Base-by-base conservation (phyloP, 2,888 invertebrate species). In the Glaucopsyche alexis region DNA sequence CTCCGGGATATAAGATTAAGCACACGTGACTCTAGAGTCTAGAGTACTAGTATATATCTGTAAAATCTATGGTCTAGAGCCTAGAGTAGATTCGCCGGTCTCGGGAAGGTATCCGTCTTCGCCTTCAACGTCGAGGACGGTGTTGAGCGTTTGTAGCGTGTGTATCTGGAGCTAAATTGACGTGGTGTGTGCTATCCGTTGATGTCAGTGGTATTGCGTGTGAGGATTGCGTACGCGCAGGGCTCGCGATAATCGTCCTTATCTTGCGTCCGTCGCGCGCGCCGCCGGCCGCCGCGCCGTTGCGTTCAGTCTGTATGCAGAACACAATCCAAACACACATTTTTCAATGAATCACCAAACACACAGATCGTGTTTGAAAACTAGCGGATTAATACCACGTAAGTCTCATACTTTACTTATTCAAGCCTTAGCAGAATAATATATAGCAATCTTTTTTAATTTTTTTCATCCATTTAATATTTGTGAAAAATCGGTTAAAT, bases 211-310 rank as follows among this genome's bases (percentile, higher is more conserved):
- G 11, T 55, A 19, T 19, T 55, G 55, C 52, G 73, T 67, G 70
- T 55, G 74, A 40, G 60, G 47, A 29, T 65, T 47, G 66, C 66
- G 76, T 72, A 66, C 75, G 73, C 74, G 73, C 74, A 71, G 76
- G 71, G 87, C 65, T 66, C 13, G 66, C 52, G 72, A 72, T 72
- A 91, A 89, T 90, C 86, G 85, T 76, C 80, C 87, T 89, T 92
- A 92, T 92, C 92, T 84, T 80, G 81, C 86, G 89, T 88, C 88
- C 86, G 88, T 81, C 82, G 83, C 82, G 80, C 81, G 87, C 89
- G 87, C 86, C 84, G 83, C 80, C 78, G n/a, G n/a, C n/a, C n/a
- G n/a, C n/a, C n/a, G n/a, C n/a, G 76, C 79, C 81, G 81, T 78
- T 74, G 80, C 81, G 78, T 81, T 86, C 89, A 89, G 83, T 90